These are phyloP conservation scores for Oxyruncus cristatus DNA, from an alignment of 2,113 vertebrate genomes.

Conservation along the genomic window DNA sequence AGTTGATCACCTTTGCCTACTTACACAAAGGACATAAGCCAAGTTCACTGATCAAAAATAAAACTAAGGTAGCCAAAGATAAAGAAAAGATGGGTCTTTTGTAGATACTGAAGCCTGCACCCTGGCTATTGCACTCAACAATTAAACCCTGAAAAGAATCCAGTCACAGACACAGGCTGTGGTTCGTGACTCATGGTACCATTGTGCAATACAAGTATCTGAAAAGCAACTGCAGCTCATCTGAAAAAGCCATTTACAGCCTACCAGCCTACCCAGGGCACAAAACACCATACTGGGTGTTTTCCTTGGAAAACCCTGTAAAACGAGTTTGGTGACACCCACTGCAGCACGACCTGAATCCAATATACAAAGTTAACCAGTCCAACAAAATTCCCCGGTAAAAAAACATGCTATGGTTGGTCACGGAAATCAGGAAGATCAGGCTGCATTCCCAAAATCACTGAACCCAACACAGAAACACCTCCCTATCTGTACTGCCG, in stretches of 20 bases:
- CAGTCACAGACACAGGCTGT: background rate
- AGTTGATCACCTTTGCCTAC: background rate
- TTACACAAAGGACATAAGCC: background rate
- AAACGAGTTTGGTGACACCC: slow-evolving; percentile 34
- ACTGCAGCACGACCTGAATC: background rate
- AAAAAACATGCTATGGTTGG: background rate
- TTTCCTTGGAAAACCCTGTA: slow-evolving; percentile 33
- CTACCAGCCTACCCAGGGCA: background rate
- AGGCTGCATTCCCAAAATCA: background rate
- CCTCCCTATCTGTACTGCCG: background rate
- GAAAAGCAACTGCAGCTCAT: background rate
- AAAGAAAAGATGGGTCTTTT: background rate
- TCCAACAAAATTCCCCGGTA: background rate
- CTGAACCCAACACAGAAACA: background rate
- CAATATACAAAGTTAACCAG: background rate
- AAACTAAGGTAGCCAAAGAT: background rate
- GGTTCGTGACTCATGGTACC: background rate
- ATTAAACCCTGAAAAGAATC: background rate
- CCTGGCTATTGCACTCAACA: background rate
- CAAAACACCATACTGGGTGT: background rate
- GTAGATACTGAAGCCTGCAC: background rate
- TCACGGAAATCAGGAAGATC: background rate
- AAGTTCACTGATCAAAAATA: background rate
- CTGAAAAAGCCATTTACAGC: background rate
- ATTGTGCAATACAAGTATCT: background rate